Percentiles rank a stretch among this genome's conserved stretches.
phyloP scores from a whole-genome alignment of 2,888 invertebrate species.

The Ethmia dodecea region DNA sequence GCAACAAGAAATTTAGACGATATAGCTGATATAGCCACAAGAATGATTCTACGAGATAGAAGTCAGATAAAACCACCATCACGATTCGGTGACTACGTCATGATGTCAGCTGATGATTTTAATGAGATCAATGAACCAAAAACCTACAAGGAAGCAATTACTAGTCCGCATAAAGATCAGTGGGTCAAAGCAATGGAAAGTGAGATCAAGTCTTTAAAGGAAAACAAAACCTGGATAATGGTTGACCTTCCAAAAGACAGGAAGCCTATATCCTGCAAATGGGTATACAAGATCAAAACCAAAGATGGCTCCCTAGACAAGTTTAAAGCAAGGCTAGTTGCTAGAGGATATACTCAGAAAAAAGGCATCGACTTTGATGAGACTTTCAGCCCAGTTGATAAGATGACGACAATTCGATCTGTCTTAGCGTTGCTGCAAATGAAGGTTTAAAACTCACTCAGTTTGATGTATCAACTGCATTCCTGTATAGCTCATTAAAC shows the following conservation, averaged over 20 bases:
- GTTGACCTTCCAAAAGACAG: conserved; percentile 16
- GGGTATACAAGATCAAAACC: conserved; percentile 20
- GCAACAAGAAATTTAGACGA: too few relatives aligned
- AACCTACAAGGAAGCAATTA: conserved; percentile 5
- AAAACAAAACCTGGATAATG: conserved; percentile 11
- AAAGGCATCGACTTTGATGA: conserved; percentile 14
- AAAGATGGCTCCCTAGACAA: conserved; percentile 16
- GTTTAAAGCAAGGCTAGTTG: conserved; percentile 22
- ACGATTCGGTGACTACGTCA: background rate
- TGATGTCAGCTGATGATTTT: too few relatives aligned
- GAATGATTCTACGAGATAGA: conserved; percentile 1
- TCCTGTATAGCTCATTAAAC: conserved; percentile 5
- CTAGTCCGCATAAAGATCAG: conserved; percentile 1
- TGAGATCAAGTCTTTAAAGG: conserved; percentile 23
- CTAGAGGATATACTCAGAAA: conserved; percentile 11
- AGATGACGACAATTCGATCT: conserved; percentile 8
- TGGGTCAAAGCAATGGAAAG: conserved; percentile 24
- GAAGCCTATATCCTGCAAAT: conserved; percentile 18
- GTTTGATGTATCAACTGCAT: conserved; percentile 12
- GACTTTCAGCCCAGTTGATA: conserved; percentile 15
- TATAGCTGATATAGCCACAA: too few relatives aligned
- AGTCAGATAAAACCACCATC: background rate
- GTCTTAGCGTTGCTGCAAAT: conserved; percentile 12
- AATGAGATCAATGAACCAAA: conserved; percentile 1
- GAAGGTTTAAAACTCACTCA: conserved; percentile 7